These are phyloP conservation scores for Eupithecia insigniata DNA, from an alignment of 2,888 invertebrate genomes.

Conservation along the genomic window DNA sequence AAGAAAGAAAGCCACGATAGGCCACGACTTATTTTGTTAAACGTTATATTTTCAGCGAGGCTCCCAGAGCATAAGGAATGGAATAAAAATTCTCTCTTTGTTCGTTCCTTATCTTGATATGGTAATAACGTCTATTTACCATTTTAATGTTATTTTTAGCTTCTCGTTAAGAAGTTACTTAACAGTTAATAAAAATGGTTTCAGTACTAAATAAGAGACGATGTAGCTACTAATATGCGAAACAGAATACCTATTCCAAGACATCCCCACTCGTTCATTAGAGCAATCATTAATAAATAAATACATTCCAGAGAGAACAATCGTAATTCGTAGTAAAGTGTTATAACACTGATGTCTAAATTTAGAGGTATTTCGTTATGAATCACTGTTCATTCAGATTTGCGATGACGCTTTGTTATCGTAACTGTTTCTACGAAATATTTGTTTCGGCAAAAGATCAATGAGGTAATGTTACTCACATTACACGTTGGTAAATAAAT, in stretches of 20 bases:
- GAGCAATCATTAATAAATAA: not conserved
- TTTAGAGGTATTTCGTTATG: slow-evolving; percentile 72
- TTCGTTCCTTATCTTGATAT: slow-evolving; percentile 50
- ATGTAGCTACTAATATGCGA: not conserved
- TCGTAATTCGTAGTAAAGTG: slow-evolving; percentile 74
- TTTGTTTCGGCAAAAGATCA: slow-evolving; percentile 18
- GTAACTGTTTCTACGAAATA: slow-evolving; percentile 57
- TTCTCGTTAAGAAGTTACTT: not conserved
- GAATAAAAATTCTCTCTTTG: slow-evolving; percentile 53
- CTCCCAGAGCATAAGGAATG: slow-evolving; percentile 55
- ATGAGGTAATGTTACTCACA: slow-evolving; percentile 9
- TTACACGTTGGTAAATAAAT: slow-evolving; percentile 5
- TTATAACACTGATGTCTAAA: slow-evolving; percentile 64
- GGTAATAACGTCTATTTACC: slow-evolving; percentile 51
- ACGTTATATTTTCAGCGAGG: slow-evolving; percentile 62
- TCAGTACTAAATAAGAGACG: not conserved
- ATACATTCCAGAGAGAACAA: slow-evolving; percentile 51
- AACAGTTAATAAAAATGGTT: not conserved
- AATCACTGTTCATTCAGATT: slow-evolving; percentile 73
- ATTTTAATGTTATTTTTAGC: slow-evolving; percentile 20
- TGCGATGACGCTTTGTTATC: slow-evolving; percentile 64
- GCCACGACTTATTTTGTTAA: slow-evolving; percentile 63
- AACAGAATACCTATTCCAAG: not conserved
- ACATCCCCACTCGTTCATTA: not conserved
- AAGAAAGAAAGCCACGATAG: slow-evolving; percentile 58